phyloP scores from a whole-genome alignment of 1,140 invertebrate genomes.

The Ganaspis sp. region DNA sequence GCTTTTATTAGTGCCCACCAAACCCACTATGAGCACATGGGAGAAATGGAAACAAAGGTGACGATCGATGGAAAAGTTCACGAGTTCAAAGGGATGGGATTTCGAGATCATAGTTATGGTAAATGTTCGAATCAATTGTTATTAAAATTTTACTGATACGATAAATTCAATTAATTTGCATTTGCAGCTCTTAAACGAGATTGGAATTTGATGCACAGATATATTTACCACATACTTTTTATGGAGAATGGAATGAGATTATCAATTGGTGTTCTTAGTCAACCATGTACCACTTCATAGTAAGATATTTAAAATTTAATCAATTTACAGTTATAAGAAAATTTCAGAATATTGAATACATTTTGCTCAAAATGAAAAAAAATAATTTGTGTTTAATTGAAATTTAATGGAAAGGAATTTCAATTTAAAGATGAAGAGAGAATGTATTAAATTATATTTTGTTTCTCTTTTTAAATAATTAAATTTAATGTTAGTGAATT shows the following conservation, averaged over 20 bases:
- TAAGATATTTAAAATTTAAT: neutral
- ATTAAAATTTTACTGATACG: neutral
- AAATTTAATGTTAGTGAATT: too few relatives aligned
- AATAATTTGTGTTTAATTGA: too few relatives aligned
- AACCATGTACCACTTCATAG: conserved; percentile 3
- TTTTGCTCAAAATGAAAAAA: too few relatives aligned
- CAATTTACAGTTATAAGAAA: neutral
- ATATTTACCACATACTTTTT: conserved; percentile 13
- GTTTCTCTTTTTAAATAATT: too few relatives aligned
- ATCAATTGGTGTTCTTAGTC: neutral
- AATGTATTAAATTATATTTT: too few relatives aligned
- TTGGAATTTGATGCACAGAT: conserved; percentile 26
- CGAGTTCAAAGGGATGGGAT: neutral
- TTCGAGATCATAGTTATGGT: conserved; percentile 25
- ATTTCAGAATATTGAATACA: neutral
- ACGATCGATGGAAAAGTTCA: conserved; percentile 5
- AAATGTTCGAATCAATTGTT: neutral
- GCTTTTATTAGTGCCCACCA: conserved; percentile 4
- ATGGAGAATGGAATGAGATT: neutral
- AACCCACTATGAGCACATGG: conserved; percentile 12
- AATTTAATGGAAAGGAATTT: too few relatives aligned
- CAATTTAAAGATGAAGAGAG: too few relatives aligned
- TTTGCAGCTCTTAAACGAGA: neutral
- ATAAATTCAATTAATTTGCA: neutral
- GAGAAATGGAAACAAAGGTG: neutral